A percentile compares a stretch with the other conserved stretches of the same genome.
These are phyloP conservation scores for Numenius arquata DNA, from an alignment of 2,113 vertebrate genomes.

Conservation along the genomic window DNA sequence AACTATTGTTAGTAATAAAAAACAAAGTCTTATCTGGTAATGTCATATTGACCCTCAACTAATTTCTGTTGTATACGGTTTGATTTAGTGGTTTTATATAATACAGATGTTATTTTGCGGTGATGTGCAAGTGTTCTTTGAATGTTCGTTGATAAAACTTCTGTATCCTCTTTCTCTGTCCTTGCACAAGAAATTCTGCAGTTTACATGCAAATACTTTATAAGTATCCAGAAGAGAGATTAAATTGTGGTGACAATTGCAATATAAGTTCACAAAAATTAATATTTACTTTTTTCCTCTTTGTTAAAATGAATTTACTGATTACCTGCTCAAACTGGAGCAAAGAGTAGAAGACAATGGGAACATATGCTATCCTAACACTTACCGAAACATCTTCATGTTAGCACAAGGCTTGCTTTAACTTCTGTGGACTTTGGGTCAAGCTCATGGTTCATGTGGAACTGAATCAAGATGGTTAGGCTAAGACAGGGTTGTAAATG, in stretches of 20 bases:
- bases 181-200: neutral
- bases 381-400: neutral
- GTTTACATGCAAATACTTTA: neutral
- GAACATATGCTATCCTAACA: neutral
- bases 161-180: neutral
- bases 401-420: neutral
- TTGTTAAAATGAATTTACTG: neutral
- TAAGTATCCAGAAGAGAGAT: neutral
- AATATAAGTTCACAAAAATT: neutral
- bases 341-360: neutral
- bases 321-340: neutral
- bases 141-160: neutral
- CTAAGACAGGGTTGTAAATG: neutral
- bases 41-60: neutral
- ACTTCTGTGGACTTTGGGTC: neutral
- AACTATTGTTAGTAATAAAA: conserved; percentile 49
- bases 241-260: neutral
- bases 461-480: neutral
- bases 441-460: neutral
- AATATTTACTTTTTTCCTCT: neutral
- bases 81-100: neutral
- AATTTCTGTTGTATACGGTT: neutral
- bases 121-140: neutral
- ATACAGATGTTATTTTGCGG: neutral
- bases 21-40: neutral